These are phyloP conservation scores for Nycteola revayana DNA, from an alignment of 2,888 invertebrate species.

Conservation along the genomic window DNA sequence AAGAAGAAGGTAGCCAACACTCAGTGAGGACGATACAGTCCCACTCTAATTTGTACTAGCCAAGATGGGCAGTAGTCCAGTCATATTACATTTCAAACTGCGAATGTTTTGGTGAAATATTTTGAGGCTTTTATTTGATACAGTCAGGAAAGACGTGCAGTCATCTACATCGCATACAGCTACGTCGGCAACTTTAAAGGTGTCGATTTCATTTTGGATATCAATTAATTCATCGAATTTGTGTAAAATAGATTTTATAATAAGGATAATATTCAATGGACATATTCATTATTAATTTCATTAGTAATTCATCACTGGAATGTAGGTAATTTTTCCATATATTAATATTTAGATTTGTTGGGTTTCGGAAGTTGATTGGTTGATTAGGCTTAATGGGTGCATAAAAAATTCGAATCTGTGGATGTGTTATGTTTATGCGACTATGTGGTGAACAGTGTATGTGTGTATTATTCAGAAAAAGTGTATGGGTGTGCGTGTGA, in stretches of 20 bases:
- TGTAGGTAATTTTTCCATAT: too few species aligned
- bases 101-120: too few species aligned
- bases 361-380: too few species aligned
- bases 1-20: neutral
- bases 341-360: too few species aligned
- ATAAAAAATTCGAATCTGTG: too few species aligned
- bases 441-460: too few species aligned
- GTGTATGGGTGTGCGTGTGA: too few species aligned
- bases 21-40: conserved; percentile 1
- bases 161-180: neutral
- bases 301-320: neutral
- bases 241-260: neutral
- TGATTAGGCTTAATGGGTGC: too few species aligned
- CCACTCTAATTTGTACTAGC: neutral
- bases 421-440: too few species aligned
- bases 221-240: conserved; percentile 5
- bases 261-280: neutral
- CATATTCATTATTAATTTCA: neutral
- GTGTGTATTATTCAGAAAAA: too few species aligned
- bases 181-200: conserved; percentile 1
- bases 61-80: neutral
- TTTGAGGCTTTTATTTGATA: too few species aligned
- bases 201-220: conserved; percentile 3
- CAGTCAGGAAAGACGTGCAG: neutral
- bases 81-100: conserved; percentile 2